These are phyloP conservation scores for Amphilophus citrinellus DNA, from an alignment of 2,113 vertebrate species.

Conservation along the genomic window DNA sequence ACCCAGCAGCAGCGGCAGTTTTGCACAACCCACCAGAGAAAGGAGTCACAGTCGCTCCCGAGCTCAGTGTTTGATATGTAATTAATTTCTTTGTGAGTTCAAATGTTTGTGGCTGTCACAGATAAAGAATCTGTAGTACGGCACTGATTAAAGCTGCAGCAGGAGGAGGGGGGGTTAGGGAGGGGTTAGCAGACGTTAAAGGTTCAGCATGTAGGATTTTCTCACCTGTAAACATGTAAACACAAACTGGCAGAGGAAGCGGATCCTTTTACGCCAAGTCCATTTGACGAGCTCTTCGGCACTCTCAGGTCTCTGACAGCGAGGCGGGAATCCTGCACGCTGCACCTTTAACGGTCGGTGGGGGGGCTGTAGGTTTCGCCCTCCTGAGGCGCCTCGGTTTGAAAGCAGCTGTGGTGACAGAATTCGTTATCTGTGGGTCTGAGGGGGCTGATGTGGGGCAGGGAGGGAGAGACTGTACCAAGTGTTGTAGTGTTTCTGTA, in stretches of 20 bases:
- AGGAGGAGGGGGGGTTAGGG: too few species aligned
- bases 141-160: too few species aligned
- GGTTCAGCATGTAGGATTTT: neutral
- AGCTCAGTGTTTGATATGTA: neutral
- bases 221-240: too few species aligned
- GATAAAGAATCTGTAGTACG: neutral
- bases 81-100: too few species aligned
- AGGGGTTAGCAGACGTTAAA: neutral
- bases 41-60: neutral
- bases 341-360: neutral
- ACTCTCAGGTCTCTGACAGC: too few species aligned
- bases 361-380: neutral
- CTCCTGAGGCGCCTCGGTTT: slow-evolving; percentile 10
- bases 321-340: neutral
- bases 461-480: neutral
- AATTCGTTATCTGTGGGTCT: slow-evolving; percentile 29
- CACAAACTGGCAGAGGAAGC: neutral
- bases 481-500: slow-evolving; percentile 52
- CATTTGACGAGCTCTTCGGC: too few species aligned
- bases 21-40: neutral
- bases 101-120: neutral
- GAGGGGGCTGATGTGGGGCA: neutral
- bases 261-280: neutral
- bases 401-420: slow-evolving; percentile 25
- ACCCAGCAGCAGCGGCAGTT: neutral